Conservation (phyloP, 2,888 invertebrate genomes). For the Leistus spinibarbis region DNA sequence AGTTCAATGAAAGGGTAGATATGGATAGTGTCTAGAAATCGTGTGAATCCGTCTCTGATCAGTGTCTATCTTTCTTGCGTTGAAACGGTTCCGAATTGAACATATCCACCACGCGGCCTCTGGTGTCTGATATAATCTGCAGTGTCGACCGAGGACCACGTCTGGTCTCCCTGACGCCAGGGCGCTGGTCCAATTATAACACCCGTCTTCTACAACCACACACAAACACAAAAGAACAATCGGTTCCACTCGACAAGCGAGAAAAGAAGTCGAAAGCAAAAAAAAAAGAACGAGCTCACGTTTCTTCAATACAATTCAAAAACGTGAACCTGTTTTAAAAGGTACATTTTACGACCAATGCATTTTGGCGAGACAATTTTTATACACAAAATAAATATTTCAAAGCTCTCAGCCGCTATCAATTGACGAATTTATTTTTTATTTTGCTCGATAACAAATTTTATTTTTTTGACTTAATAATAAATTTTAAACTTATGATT, state of each 20-base stretch:
- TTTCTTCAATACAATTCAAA: background rate
- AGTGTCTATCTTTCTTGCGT: background rate
- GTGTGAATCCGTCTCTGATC: background rate
- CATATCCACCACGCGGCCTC: slow-evolving; percentile 1
- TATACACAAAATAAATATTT: background rate
- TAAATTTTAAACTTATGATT: too few relatives aligned
- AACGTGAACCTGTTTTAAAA: background rate
- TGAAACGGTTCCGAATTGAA: slow-evolving; percentile 6
- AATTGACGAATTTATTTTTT: too few relatives aligned
- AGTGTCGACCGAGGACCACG: slow-evolving; percentile 5
- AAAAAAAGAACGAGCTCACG: background rate
- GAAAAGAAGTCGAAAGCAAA: too few relatives aligned
- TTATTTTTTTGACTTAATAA: too few relatives aligned
- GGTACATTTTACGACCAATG: background rate
- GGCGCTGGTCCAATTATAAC: slow-evolving; percentile 58
- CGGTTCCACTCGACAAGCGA: slow-evolving; percentile 8
- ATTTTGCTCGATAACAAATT: too few relatives aligned
- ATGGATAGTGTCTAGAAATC: too few relatives aligned
- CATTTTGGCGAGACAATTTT: background rate
- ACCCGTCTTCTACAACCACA: slow-evolving; percentile 45
- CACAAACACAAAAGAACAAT: slow-evolving; percentile 34
- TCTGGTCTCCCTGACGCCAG: slow-evolving; percentile 58
- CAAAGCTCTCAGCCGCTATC: too few relatives aligned
- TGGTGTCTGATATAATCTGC: slow-evolving; percentile 10
- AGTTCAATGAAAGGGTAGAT: too few relatives aligned